Evolutionary conservation across 2,797 vertebrate genomes (phyloP), one percentile per base, ranked within the genome.

Genomic region (Phoebastria nigripes): DNA sequence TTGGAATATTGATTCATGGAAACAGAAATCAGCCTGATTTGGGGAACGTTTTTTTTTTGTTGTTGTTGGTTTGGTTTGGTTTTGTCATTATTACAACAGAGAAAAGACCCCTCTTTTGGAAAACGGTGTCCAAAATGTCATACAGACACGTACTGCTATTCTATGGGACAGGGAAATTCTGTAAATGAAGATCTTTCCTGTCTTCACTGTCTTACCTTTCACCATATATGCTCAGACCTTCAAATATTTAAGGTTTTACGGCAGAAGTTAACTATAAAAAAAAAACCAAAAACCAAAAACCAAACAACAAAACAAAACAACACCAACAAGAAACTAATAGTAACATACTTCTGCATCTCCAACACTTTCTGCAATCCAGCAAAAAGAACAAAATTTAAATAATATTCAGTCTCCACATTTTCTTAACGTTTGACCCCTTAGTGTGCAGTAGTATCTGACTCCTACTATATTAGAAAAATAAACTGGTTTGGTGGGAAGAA

Each of bases 331-430:
- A 85, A 88, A 31, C 28, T 39, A 61, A 42, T 5, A 73, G 8
- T 16, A 72, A 41, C 21, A 73, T 66, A 82, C 5, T 63, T 80
- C 14, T 52, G 69, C 56, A 66, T 72, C 19, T 52, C 74, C 47
- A 69, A 81, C 4, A 55, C 4, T 76, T 90, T 87, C 59, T 82
- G 70, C n/a, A 79, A 70, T 72, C 37, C 54, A 84, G 12, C 14
- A 83, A 35, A 93, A 82, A 83, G 55, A 94, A 44, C 8, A 72
- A 93, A 89, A 89, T 54, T 63, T 81, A 88, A 91, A 94, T 89
- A 87, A 61, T 24, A 42, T 74, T 86, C 44, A 41, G 25, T 52
- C 18, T 97, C 90, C 55, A 58, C 59, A 77, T 79, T 92, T 92
- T 93, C 80, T 90, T 96, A 88, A 92, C 6, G 4, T 90, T 95